Evolutionary conservation across 92 coral and sea anemone genomes (phyloP), one percentile per base, ranked within the genome.

Genomic region (Epizoanthus ramosus): DNA sequence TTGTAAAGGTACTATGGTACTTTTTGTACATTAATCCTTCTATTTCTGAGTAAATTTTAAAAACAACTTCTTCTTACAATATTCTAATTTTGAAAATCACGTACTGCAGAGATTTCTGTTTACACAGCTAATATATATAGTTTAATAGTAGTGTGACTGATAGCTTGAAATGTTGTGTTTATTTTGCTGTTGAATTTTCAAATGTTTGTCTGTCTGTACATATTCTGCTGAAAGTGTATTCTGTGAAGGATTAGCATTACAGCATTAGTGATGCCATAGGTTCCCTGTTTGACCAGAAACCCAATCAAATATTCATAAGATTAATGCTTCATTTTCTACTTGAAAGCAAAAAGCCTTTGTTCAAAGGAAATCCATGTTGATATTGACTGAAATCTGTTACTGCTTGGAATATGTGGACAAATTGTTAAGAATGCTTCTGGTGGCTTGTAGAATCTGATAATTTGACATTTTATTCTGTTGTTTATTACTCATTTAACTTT

Each of bases 281-380:
- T 57, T 37, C 71, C 19, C 3, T 60, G 63, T 14, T 10, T 57
- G 82, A 59, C 54, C 10, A 50, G 23, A 61, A 63, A 77, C 18
- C 31, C 70, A 61, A 61, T 77, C 45, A 77, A 77, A 77, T 77
- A 77, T 77, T 77, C 82, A 77, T 77, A 12, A 67, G 8, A 12
- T 2, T 67, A 67, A 28, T 41, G 82, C 63, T 77, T 61, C 31
- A 39, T 24, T 77, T 77, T 31, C 21, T 5, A 69, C 57, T 77
- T 77, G 81, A 58, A 77, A 61, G 21, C 56, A 28, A 33, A 54
- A 25, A 57, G 24, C 22, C 17, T 56, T 4, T 60, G 45, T 77
- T 61, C 39, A 33, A 68, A 76, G 21, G 39, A 60, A 76, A 59
- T 9, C 45, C 41, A 59, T 61, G 18, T 22, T 22, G 61, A 8